Conservation (phyloP, 1,140 invertebrate species). For the Anthonomus grandis region DNA sequence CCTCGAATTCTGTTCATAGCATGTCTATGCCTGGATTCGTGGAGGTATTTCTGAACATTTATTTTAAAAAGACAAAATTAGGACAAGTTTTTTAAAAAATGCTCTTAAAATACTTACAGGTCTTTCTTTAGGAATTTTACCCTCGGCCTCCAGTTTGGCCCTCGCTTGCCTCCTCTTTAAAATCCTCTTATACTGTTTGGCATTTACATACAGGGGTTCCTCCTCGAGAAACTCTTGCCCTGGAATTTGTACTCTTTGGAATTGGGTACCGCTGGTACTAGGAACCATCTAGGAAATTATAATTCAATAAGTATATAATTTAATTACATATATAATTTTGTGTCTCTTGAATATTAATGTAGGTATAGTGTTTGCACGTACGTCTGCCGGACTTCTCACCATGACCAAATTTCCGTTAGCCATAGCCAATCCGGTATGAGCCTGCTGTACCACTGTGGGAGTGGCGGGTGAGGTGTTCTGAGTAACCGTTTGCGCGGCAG, state of each 20-base stretch:
- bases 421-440: conserved; percentile 46
- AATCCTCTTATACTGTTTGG: conserved; percentile 95
- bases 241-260: conserved; percentile 63
- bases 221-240: conserved; percentile 78
- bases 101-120: conserved; percentile 59
- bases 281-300: conserved; percentile 58
- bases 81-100: not conserved
- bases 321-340: not conserved
- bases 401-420: conserved; percentile 61
- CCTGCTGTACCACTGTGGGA: conserved; percentile 42
- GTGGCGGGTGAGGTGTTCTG: conserved; percentile 42
- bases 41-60: conserved; percentile 99
- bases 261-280: conserved; percentile 56
- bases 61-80: conserved; percentile 46
- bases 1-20: conserved; percentile 97
- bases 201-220: conserved; percentile 96
- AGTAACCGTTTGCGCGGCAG: conserved; percentile 42
- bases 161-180: conserved; percentile 85
- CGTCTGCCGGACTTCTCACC: conserved; percentile 55
- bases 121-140: conserved; percentile 94
- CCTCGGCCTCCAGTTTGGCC: conserved; percentile 86
- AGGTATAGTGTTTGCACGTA: conserved; percentile 34
- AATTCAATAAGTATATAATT: conserved; percentile 3
- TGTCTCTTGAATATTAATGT: not conserved
- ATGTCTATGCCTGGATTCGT: conserved; percentile 95